A percentile compares a stretch with the other conserved stretches of the same genome.
Conservation (phyloP, 2,888 invertebrate species). For the Brachyopa scutellaris region DNA sequence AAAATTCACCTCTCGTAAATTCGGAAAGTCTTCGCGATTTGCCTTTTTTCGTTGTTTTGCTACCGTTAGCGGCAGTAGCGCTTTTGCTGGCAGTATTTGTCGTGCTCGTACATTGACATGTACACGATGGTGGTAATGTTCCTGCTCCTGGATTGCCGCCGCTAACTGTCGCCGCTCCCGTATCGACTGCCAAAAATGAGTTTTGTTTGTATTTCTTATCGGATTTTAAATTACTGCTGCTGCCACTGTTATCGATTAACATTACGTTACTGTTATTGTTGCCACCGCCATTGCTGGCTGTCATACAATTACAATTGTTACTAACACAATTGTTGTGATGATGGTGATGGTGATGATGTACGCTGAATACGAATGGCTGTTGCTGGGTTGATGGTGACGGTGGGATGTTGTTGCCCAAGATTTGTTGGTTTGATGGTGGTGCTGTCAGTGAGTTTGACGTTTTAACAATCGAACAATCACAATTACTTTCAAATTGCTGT, state of each 20-base stretch:
- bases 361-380: constrained; percentile 65
- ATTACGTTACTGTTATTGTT: constrained; percentile 41
- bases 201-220: constrained; percentile 63
- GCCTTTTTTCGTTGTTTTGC: constrained; percentile 77
- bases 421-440: constrained; percentile 27
- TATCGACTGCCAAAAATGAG: constrained; percentile 54
- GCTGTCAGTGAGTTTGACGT: constrained; percentile 71
- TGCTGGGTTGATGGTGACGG: constrained; percentile 45
- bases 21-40: constrained; percentile 82
- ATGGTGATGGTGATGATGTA: constrained; percentile 70
- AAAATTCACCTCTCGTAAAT: constrained; percentile 82
- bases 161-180: constrained; percentile 10
- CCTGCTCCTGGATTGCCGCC: constrained; percentile 33
- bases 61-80: constrained; percentile 16
- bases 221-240: constrained; percentile 23
- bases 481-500: constrained; percentile 63
- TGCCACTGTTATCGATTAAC: constrained; percentile 50
- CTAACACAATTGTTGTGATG: constrained; percentile 61
- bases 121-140: constrained; percentile 39
- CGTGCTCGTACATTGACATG: constrained; percentile 61
- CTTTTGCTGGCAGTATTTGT: constrained; percentile 2
- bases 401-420: constrained; percentile 51
- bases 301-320: constrained; percentile 65
- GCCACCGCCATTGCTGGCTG: constrained; percentile 54
- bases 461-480: constrained; percentile 71